Evolutionary conservation across 1,140 invertebrate species (phyloP).

Genomic region (Potamilus streckersoni): DNA sequence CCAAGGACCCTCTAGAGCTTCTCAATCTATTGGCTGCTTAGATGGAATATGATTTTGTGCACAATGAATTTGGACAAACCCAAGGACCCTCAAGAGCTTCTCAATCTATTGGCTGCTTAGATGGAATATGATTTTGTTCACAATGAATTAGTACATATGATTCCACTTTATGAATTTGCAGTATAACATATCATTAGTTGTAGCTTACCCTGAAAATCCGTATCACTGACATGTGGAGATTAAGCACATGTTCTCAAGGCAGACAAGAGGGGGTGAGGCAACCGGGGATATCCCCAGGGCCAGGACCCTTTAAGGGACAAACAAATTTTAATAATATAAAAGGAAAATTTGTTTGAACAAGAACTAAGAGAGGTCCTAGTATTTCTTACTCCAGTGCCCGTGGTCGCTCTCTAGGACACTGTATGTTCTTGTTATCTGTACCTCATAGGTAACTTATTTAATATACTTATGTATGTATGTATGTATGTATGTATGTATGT

Average conservation of each 20-base stretch:
- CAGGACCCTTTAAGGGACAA: too few species aligned
- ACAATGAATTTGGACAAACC: conserved; percentile 26
- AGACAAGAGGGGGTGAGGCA: too few species aligned
- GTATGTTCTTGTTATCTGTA: background rate
- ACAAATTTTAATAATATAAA: too few species aligned
- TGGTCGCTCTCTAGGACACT: too few species aligned
- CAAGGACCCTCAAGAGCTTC: background rate
- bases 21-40: background rate
- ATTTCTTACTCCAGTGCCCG: too few species aligned
- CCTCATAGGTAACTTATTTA: background rate
- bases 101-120: background rate
- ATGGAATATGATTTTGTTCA: background rate
- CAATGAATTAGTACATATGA: background rate
- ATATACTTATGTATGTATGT: background rate
- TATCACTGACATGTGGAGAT: background rate
- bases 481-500: background rate
- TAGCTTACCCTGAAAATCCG: conserved; percentile 1
- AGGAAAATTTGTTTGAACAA: too few species aligned
- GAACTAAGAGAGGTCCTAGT: too few species aligned
- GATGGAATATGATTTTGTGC: background rate
- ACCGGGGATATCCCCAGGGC: too few species aligned
- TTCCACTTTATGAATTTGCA: background rate
- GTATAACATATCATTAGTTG: background rate
- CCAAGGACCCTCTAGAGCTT: background rate
- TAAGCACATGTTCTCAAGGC: background rate